Conservation (phyloP, 2,797 vertebrate genomes). For the Basileuterus tristriatus region DNA sequence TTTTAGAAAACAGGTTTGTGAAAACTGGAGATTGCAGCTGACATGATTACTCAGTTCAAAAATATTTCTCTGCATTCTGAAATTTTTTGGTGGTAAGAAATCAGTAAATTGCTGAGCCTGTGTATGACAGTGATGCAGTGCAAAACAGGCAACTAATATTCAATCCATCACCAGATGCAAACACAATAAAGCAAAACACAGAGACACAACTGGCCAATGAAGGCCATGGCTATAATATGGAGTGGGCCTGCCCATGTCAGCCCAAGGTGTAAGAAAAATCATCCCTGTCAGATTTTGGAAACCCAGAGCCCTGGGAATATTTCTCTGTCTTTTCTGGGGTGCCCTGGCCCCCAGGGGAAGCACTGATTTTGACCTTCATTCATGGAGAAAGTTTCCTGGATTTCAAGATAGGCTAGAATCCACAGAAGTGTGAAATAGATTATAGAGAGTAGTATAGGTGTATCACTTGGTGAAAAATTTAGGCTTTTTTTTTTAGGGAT, state of each 20-base stretch:
- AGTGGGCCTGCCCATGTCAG: not conserved
- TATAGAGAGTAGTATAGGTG: too few relatives aligned
- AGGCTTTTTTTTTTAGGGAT: too few relatives aligned
- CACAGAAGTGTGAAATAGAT: too few relatives aligned
- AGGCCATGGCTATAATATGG: too few relatives aligned
- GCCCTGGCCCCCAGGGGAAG: too few relatives aligned
- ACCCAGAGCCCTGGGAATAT: too few relatives aligned
- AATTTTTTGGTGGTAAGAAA: not conserved
- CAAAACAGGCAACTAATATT: not conserved
- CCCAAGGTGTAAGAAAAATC: not conserved
- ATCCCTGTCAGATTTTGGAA: not conserved
- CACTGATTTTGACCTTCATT: too few relatives aligned
- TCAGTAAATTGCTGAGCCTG: not conserved
- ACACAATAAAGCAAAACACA: not conserved
- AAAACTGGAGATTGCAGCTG: not conserved
- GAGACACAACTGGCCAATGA: not conserved
- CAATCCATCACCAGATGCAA: not conserved
- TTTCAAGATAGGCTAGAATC: too few relatives aligned
- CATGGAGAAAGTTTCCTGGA: too few relatives aligned
- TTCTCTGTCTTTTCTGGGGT: too few relatives aligned
- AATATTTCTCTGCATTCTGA: not conserved
- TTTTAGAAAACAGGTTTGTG: not conserved
- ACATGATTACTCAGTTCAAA: not conserved
- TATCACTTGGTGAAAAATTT: too few relatives aligned
- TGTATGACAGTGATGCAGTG: not conserved